These are phyloP conservation scores for Pterocles gutturalis DNA, from an alignment of 2,113 vertebrate genomes.

Conservation along the genomic window DNA sequence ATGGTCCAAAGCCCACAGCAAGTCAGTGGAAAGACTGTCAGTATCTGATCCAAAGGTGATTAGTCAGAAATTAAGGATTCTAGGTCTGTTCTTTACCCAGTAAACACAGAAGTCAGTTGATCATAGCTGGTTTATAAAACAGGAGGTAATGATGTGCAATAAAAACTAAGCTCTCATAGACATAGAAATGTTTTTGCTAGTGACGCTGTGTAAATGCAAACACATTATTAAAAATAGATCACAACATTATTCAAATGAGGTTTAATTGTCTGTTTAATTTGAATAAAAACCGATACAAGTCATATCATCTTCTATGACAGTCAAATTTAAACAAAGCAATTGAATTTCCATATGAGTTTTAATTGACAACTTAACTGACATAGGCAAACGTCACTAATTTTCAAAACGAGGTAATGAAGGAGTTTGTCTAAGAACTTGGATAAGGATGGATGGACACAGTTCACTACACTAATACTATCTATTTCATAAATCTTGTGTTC, in stretches of 20 bases:
- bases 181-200: neutral
- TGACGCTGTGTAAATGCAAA: neutral
- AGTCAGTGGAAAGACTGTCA: neutral
- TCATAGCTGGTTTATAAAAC: neutral
- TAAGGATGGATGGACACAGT: conserved; percentile 4
- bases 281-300: conserved; percentile 35
- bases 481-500: conserved; percentile 29
- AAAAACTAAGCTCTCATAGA: neutral
- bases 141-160: neutral
- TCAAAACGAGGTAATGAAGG: neutral
- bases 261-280: conserved; percentile 46
- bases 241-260: conserved; percentile 25
- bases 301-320: conserved; percentile 23
- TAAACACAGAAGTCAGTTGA: neutral
- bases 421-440: neutral
- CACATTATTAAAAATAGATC: conserved; percentile 11
- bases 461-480: conserved; percentile 3
- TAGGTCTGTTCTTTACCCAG: neutral
- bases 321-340: conserved; percentile 27
- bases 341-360: conserved; percentile 40
- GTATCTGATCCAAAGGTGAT: neutral
- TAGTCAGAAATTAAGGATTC: neutral
- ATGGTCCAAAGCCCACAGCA: conserved; percentile 1
- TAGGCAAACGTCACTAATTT: conserved; percentile 7
- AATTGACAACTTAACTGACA: conserved; percentile 46